phyloP scores from a whole-genome alignment of 2,888 invertebrate genomes.

The Dendrolimus pini region DNA sequence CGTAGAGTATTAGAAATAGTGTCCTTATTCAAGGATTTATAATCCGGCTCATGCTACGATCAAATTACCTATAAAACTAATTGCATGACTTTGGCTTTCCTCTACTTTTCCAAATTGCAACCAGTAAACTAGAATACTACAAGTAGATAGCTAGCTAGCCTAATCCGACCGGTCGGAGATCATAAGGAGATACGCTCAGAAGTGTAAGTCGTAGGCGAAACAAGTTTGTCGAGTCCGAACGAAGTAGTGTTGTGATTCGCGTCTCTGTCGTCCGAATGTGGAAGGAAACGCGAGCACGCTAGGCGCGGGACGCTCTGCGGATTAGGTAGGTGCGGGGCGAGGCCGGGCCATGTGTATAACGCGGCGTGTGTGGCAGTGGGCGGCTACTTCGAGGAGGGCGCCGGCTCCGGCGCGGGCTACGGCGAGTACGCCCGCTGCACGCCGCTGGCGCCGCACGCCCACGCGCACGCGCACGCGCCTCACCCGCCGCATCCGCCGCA shows the following conservation, averaged over 20 bases:
- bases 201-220: neutral
- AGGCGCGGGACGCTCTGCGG: constrained; percentile 16
- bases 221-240: neutral
- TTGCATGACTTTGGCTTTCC: constrained; percentile 60
- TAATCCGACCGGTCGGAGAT: neutral
- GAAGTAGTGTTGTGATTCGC: neutral
- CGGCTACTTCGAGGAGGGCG: constrained; percentile 69
- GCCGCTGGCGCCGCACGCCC: constrained; percentile 38
- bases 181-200: neutral
- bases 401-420: constrained; percentile 51
- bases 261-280: constrained; percentile 8
- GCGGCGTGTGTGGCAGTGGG: constrained; percentile 71
- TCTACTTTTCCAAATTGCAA: constrained; percentile 14
- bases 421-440: constrained; percentile 59
- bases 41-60: constrained; percentile 20
- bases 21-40: constrained; percentile 25
- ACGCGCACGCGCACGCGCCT: constrained; percentile 28
- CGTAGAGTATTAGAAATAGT: constrained; percentile 48
- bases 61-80: constrained; percentile 39
- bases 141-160: neutral
- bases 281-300: constrained; percentile 9
- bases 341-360: constrained; percentile 32
- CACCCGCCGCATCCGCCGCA: constrained; percentile 27
- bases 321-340: constrained; percentile 51
- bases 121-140: neutral